Evolutionary conservation across 1,140 invertebrate species (phyloP).

Genomic region (Bombus haemorrhoidalis): DNA sequence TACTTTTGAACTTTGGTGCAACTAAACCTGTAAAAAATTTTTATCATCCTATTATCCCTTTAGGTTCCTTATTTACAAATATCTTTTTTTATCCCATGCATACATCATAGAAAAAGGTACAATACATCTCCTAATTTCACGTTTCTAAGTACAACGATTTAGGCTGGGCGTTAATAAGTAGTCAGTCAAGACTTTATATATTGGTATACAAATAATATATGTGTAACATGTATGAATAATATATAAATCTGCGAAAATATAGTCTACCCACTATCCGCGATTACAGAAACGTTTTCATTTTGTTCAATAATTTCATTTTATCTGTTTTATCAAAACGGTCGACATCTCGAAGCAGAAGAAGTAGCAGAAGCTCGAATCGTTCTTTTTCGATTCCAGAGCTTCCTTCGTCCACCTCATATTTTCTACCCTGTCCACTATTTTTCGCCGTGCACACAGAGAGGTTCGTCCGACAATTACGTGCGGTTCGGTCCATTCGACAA

Average conservation of each 20-base stretch:
- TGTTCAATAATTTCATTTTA: background rate
- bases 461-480: slow-evolving; percentile 16
- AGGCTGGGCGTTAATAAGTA: no score
- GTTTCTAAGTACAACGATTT: no score
- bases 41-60: no score
- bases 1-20: no score
- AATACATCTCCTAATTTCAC: no score
- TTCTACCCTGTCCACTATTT: slow-evolving; percentile 4
- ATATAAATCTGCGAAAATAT: background rate
- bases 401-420: background rate
- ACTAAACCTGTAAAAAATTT: no score
- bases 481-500: slow-evolving; percentile 14
- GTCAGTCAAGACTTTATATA: no score
- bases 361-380: background rate
- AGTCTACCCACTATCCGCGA: background rate
- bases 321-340: background rate
- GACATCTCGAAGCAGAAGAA: no score
- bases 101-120: no score
- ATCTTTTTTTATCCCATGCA: no score
- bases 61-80: no score
- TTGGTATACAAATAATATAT: background rate
- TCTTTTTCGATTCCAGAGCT: background rate
- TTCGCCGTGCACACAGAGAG: background rate
- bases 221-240: no score
- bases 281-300: background rate